Percentiles rank a stretch among this genome's conserved stretches.
phyloP scores from a whole-genome alignment of 2,888 invertebrate species.

The Trichopria drosophilae region DNA sequence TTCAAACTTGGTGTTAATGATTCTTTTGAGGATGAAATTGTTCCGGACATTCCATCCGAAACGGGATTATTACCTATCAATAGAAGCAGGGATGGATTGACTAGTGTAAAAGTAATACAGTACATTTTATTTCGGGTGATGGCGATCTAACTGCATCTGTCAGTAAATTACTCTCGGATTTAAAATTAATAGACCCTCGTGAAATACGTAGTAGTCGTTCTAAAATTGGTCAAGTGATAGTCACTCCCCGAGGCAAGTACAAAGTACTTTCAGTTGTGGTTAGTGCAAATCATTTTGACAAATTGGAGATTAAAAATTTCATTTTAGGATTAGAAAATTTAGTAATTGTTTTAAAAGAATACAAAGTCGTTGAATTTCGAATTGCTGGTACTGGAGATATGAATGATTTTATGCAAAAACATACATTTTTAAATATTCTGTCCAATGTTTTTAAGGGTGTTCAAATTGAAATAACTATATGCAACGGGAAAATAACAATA shows the following conservation, averaged over 20 bases:
- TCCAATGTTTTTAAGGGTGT: neutral
- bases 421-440: constrained; percentile 1
- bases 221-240: constrained; percentile 7
- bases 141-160: too few species aligned
- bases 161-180: too few species aligned
- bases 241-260: constrained; percentile 6
- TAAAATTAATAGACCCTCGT: constrained; percentile 13
- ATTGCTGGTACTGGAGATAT: constrained; percentile 19
- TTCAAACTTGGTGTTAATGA: too few species aligned
- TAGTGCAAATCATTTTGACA: too few species aligned
- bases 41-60: too few species aligned
- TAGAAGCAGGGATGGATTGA: too few species aligned
- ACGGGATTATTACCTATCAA: too few species aligned
- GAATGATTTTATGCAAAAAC: constrained; percentile 4
- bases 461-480: neutral
- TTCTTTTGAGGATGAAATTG: too few species aligned
- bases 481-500: constrained; percentile 8
- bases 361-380: neutral
- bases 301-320: too few species aligned
- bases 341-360: neutral
- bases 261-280: too few species aligned
- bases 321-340: neutral
- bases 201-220: constrained; percentile 2
- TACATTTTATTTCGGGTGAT: too few species aligned
- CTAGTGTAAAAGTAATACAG: too few species aligned